Percentiles rank a stretch among this genome's conserved stretches.
Conservation (phyloP, 1,140 invertebrate species). For the Papilio machaon region DNA sequence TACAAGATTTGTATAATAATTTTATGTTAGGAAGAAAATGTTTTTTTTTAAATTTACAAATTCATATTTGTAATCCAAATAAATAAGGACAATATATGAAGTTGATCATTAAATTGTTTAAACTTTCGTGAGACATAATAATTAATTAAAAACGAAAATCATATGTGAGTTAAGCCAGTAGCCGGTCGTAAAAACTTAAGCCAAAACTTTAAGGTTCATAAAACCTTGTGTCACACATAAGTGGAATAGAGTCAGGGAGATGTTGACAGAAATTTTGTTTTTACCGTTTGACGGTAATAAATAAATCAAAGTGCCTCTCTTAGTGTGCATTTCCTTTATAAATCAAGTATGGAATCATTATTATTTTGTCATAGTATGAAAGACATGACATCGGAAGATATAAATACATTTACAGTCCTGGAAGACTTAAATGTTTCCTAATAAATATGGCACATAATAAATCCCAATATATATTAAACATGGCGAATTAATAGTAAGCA, state of each 20-base stretch:
- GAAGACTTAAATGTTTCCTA: background rate
- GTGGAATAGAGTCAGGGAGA: too few species aligned
- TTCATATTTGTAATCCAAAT: background rate
- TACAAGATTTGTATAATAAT: background rate
- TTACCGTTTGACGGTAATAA: constrained; percentile 15
- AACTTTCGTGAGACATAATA: too few species aligned
- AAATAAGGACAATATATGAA: background rate
- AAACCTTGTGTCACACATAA: too few species aligned
- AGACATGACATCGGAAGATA: too few species aligned
- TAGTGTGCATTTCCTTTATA: too few species aligned
- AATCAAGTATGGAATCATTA: too few species aligned
- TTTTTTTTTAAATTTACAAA: background rate
- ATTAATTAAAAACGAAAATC: too few species aligned
- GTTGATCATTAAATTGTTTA: too few species aligned
- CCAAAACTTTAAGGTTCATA: too few species aligned
- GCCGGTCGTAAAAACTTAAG: too few species aligned
- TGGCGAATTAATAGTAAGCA: constrained; percentile 13
- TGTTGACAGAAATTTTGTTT: background rate
- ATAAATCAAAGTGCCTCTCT: constrained; percentile 16
- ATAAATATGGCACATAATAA: background rate
- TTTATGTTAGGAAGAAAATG: background rate
- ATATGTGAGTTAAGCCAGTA: too few species aligned
- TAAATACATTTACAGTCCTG: background rate
- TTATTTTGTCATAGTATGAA: too few species aligned
- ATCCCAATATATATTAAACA: background rate